A percentile compares a stretch with the other conserved stretches of the same genome.
These are phyloP conservation scores for Noctua comes DNA, from an alignment of 2,888 invertebrate genomes.

Conservation along the genomic window DNA sequence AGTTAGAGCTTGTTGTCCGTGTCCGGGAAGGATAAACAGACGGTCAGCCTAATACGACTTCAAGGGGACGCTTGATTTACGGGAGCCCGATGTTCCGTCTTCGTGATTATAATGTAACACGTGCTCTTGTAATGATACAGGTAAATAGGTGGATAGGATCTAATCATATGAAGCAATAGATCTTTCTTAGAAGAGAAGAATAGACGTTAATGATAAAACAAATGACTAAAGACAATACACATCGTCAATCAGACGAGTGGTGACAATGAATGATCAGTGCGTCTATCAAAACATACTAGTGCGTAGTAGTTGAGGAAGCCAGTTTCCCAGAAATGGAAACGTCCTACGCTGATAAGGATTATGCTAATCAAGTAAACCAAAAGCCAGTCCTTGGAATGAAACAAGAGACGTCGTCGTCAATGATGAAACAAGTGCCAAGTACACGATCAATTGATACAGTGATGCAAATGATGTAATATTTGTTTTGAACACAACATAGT, in stretches of 20 bases:
- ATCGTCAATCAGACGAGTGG: background rate
- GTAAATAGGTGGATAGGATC: conserved; percentile 27
- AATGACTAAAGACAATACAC: background rate
- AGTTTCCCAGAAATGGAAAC: background rate
- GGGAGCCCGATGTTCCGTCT: conserved; percentile 60
- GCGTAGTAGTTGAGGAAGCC: background rate
- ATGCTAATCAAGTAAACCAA: background rate
- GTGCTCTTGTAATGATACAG: conserved; percentile 37
- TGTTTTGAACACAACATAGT: background rate
- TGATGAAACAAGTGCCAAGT: background rate
- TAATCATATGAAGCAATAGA: background rate
- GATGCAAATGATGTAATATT: background rate
- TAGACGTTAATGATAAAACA: background rate
- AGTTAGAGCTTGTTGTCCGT: conserved; percentile 67
- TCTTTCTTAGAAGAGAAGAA: background rate
- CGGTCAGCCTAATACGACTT: conserved; percentile 66
- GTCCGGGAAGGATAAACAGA: conserved; percentile 75
- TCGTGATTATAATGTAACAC: conserved; percentile 52
- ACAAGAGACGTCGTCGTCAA: background rate
- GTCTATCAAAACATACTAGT: background rate
- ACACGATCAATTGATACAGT: background rate
- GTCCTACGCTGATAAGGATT: background rate
- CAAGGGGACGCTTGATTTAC: conserved; percentile 76
- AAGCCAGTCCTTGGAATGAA: background rate
- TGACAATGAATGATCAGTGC: background rate